A percentile compares a stretch with the other conserved stretches of the same genome.
Evolutionary conservation across 2,888 invertebrate genomes (phyloP).

Genomic region (Sinhomidia bicolor): DNA sequence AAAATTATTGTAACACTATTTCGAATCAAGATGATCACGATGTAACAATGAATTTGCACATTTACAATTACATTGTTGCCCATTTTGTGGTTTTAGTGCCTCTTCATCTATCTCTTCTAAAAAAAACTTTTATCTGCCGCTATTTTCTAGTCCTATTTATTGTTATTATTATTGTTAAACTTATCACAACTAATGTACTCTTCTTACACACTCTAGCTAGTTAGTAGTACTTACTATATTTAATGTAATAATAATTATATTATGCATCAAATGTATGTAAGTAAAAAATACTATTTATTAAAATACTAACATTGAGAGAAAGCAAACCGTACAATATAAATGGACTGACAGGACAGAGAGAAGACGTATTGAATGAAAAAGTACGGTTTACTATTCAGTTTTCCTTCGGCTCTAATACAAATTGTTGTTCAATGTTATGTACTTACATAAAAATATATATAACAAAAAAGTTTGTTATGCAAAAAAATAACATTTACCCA

Average conservation of each 20-base stretch:
- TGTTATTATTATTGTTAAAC: background rate
- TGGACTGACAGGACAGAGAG: background rate
- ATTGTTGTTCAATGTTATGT: too few species aligned
- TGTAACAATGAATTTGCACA: conserved; percentile 13
- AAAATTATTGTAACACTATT: background rate
- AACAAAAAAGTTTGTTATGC: background rate
- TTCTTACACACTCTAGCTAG: too few species aligned
- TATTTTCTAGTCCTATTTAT: background rate
- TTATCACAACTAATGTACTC: background rate
- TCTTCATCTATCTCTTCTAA: conserved; percentile 44
- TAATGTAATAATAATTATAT: background rate
- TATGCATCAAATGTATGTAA: background rate
- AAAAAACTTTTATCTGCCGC: background rate
- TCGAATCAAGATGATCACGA: background rate
- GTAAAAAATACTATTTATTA: background rate
- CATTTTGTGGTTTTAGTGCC: conserved; percentile 57
- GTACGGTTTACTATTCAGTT: background rate
- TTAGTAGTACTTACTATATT: too few species aligned
- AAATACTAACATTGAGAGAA: background rate
- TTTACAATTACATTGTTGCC: conserved; percentile 30
- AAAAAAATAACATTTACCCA: background rate
- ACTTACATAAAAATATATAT: background rate
- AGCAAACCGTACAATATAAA: background rate
- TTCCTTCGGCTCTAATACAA: too few species aligned
- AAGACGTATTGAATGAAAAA: background rate